A percentile compares a stretch with the other conserved stretches of the same genome.
Evolutionary conservation across 2,113 vertebrate species (phyloP).

Genomic region (Pipra filicauda): DNA sequence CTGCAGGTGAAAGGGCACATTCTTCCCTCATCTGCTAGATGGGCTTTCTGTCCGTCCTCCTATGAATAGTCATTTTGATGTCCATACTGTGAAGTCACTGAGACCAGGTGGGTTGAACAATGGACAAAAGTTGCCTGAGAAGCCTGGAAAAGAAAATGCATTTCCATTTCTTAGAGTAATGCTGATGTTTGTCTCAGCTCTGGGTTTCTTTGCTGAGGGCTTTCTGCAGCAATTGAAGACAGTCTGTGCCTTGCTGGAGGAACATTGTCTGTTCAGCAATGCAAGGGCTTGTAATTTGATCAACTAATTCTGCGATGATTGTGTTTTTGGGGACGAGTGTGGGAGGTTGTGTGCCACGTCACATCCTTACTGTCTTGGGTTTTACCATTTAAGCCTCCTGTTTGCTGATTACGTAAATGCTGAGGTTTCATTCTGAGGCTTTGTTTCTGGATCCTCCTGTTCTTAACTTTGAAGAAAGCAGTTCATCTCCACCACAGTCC

Average conservation of each 20-base stretch:
- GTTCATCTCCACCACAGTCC: not conserved
- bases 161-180: not conserved
- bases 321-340: slow-evolving; percentile 29
- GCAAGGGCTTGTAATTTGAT: not conserved
- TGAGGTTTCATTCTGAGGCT: not conserved
- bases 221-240: not conserved
- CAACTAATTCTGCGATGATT: not conserved
- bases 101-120: not conserved
- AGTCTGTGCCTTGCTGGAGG: not conserved
- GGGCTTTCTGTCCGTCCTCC: not conserved
- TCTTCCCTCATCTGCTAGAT: not conserved
- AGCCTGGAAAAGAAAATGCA: not conserved
- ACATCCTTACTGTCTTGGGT: not conserved
- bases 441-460: not conserved
- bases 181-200: not conserved
- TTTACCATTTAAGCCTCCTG: not conserved
- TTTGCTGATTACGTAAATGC: not conserved
- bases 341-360: not conserved
- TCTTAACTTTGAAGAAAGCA: not conserved
- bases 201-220: not conserved
- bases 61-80: not conserved
- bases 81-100: not conserved
- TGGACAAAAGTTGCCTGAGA: not conserved
- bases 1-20: not conserved
- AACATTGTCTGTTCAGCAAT: not conserved